phyloP scores from a whole-genome alignment of 1,140 invertebrate species.

The Odontomachus brunneus region DNA sequence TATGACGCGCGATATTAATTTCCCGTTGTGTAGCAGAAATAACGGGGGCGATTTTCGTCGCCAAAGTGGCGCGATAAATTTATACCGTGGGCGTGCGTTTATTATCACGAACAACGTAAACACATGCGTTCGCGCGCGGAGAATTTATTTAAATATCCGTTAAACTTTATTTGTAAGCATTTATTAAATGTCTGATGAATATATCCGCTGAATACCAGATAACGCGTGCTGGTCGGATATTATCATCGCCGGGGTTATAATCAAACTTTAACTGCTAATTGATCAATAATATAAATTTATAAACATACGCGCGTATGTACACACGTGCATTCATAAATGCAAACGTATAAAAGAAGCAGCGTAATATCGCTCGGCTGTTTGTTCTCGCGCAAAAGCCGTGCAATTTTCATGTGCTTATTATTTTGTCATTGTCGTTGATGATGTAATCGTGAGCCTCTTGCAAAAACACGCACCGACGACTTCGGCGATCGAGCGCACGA shows the following conservation, averaged over 20 bases:
- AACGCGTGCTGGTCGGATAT: constrained; percentile 26
- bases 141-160: constrained; percentile 48
- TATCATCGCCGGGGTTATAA: constrained; percentile 13
- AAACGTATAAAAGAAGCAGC: constrained; percentile 2
- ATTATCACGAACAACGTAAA: constrained; percentile 22
- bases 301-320: constrained; percentile 4
- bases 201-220: constrained; percentile 14
- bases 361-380: background rate
- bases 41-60: constrained; percentile 32
- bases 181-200: constrained; percentile 29
- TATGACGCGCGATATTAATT: constrained; percentile 24
- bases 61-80: constrained; percentile 35
- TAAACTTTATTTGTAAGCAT: constrained; percentile 40
- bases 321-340: no score
- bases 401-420: background rate
- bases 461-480: background rate
- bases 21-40: constrained; percentile 26
- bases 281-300: constrained; percentile 40
- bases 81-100: background rate
- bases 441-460: background rate
- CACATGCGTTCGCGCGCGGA: background rate
- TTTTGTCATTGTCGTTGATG: background rate
- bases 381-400: background rate
- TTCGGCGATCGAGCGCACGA: background rate
- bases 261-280: constrained; percentile 25